Evolutionary conservation across 2,888 invertebrate genomes (phyloP).

Genomic region (Drosophila falleni): DNA sequence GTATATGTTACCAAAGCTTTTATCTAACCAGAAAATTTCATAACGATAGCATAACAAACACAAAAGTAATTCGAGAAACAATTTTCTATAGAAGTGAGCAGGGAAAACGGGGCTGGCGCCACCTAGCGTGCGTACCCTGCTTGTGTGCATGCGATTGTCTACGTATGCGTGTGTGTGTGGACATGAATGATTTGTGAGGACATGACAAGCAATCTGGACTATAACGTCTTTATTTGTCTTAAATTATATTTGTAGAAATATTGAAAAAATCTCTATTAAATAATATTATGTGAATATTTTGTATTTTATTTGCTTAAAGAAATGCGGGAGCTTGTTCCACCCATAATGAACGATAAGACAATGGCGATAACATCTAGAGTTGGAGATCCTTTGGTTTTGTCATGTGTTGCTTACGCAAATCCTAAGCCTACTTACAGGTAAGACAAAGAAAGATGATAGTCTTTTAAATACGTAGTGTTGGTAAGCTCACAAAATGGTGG

Average conservation of each 20-base stretch:
- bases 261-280: not conserved
- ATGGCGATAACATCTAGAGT: slow-evolving; percentile 86
- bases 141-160: not conserved
- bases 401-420: slow-evolving; percentile 88
- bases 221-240: not conserved
- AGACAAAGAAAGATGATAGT: slow-evolving; percentile 52
- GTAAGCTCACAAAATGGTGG: not conserved
- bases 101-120: slow-evolving; percentile 9
- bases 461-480: not conserved
- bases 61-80: slow-evolving; percentile 17
- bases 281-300: slow-evolving; percentile 4
- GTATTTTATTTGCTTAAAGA: slow-evolving; percentile 74
- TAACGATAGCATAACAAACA: slow-evolving; percentile 20
- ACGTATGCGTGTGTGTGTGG: not conserved
- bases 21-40: slow-evolving; percentile 20
- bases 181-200: not conserved
- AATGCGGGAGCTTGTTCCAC: slow-evolving; percentile 87
- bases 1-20: slow-evolving; percentile 4
- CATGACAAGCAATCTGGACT: slow-evolving; percentile 10
- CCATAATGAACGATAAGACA: slow-evolving; percentile 87
- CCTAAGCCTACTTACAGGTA: slow-evolving; percentile 88
- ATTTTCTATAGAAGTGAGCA: slow-evolving; percentile 13
- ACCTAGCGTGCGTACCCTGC: slow-evolving; percentile 12
- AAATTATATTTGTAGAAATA: slow-evolving; percentile 10
- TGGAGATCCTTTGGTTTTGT: slow-evolving; percentile 87